Base-by-base conservation (phyloP, 2,113 vertebrate genomes). In the Pseudolaguvia tuberculata region DNA sequence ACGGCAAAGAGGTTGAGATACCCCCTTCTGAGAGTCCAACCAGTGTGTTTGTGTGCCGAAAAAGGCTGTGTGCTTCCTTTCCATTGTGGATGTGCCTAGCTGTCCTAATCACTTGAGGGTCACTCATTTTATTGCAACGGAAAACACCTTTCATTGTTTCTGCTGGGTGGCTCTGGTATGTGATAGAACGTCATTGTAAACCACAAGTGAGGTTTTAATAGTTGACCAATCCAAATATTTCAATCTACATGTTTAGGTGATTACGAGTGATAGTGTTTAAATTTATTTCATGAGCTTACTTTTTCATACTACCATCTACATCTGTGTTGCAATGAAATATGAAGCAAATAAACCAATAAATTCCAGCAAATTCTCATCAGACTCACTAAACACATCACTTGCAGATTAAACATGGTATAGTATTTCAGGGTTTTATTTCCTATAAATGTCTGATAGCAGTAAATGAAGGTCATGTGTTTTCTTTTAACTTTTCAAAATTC, bases 131-230 rank as follows among this genome's bases (percentile, higher is more conserved):
- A 84, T 81, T 87, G 78, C 65, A 78, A 80, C 81, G 87, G 87
- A 87, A 90, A 88, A 89, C 86, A 45, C 80, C 84, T 83, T 86
- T 81, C 63, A 88, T 90, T 91, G 90, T 91, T 88, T 78, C 70
- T 67, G 48, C 71, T 58, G 51, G 48, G 31, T 20, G 50, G 39
- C 66, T 45, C 55, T 68, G 53, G 59, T 25, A 45, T 66, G 55
- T 75, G 50, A 72, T 72, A 72, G 31, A 61, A 56, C 14, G 48
- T 70, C 21, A 48, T 31, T 7, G n/a, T n/a, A 48, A 65, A n/a
- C 17, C 39, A n/a, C 47, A 14, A 67, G 45, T 29, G 47, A 23
- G 15, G 18, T 67, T 50, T 77, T 4, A 42, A 25, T 42, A 63
- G 21, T 45, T 7, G 17, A 55, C 27, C 56, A n/a, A 7, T 29